Evolutionary conservation across 2,888 invertebrate genomes (phyloP).

Genomic region (Limnephilus rhombicus): DNA sequence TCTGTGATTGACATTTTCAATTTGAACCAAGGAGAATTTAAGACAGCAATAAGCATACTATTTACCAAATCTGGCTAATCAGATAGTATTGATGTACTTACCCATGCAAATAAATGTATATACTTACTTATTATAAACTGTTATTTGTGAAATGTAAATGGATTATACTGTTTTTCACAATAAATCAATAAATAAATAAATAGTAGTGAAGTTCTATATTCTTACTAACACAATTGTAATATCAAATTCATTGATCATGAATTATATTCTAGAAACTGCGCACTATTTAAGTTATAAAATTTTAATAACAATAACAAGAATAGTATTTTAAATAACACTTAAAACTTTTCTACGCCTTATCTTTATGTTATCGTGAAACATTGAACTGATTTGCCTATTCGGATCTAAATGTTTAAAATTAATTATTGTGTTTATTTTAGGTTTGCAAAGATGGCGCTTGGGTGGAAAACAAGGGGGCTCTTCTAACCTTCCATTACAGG

Average conservation of each 20-base stretch:
- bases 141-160: too few species aligned
- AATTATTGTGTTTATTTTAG: conserved; percentile 71
- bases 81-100: too few species aligned
- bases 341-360: background rate
- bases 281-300: background rate
- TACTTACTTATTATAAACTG: too few species aligned
- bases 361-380: background rate
- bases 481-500: conserved; percentile 92
- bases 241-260: background rate
- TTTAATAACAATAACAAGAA: background rate
- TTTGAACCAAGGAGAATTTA: too few species aligned
- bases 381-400: background rate
- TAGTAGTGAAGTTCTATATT: background rate
- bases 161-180: too few species aligned
- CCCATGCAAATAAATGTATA: too few species aligned
- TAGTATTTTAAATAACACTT: background rate
- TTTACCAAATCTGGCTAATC: too few species aligned
- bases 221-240: background rate
- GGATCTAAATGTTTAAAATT: background rate
- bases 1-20: too few species aligned
- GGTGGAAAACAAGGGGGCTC: conserved; percentile 94
- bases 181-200: too few species aligned
- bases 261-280: background rate
- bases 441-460: conserved; percentile 92
- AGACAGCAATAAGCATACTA: too few species aligned